Percentiles rank a stretch among this genome's conserved stretches.
These are phyloP conservation scores for Falco punctatus DNA, from an alignment of 2,113 vertebrate genomes.

Conservation along the genomic window DNA sequence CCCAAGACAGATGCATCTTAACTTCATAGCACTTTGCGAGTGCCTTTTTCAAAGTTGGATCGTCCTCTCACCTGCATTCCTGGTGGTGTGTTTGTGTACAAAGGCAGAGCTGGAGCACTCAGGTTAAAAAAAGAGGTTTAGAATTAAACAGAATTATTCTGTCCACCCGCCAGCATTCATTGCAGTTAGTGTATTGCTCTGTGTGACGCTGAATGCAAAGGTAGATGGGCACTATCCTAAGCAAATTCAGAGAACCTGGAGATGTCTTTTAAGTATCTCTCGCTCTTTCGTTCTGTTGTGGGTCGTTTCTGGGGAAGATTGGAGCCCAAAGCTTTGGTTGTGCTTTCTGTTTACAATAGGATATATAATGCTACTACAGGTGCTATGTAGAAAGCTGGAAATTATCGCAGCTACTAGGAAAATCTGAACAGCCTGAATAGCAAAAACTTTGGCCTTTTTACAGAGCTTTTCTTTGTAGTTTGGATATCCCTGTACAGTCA, in stretches of 20 bases:
- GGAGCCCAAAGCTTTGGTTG: slow-evolving; percentile 19
- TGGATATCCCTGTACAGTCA: slow-evolving; percentile 37
- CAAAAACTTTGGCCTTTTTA: slow-evolving; percentile 25
- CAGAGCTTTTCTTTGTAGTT: slow-evolving; percentile 49
- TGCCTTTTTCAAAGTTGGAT: neutral
- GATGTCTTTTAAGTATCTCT: neutral
- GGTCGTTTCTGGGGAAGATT: slow-evolving; percentile 32
- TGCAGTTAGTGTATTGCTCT: neutral
- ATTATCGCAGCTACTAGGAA: neutral
- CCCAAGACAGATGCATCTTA: neutral
- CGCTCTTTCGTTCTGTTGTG: neutral
- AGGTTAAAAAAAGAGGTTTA: neutral
- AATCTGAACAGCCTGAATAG: neutral
- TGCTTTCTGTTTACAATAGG: neutral
- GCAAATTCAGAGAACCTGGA: slow-evolving; percentile 23
- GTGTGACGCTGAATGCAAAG: neutral
- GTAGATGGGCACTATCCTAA: neutral
- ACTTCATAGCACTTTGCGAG: neutral
- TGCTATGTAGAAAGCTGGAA: neutral
- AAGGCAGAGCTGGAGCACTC: slow-evolving; percentile 2
- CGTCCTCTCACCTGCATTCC: neutral
- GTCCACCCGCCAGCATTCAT: neutral
- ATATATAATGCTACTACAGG: neutral
- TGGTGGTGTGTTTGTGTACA: neutral
- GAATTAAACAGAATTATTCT: neutral